phyloP scores from a whole-genome alignment of 2,113 vertebrate genomes.

The Elanus axillaris region DNA sequence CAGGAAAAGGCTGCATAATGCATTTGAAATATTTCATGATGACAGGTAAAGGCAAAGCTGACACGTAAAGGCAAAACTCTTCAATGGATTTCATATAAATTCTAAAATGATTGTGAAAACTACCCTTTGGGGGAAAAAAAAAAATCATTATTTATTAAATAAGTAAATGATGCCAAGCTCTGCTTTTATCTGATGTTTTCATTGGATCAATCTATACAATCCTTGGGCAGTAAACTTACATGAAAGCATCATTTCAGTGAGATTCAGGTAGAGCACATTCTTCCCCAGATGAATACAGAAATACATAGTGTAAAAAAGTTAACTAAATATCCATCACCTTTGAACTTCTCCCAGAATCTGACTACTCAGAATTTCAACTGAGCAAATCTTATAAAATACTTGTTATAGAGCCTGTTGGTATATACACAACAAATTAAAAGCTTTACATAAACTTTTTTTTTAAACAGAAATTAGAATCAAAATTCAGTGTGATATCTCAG shows the following conservation, averaged over 20 bases:
- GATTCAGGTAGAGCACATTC: background rate
- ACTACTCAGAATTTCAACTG: background rate
- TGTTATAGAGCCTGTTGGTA: background rate
- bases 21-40: background rate
- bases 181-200: background rate
- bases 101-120: background rate
- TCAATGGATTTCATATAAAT: background rate
- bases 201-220: background rate
- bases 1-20: background rate
- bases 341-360: background rate
- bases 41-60: constrained; percentile 10
- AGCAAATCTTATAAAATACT: background rate
- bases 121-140: accelerated
- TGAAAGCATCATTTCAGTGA: background rate
- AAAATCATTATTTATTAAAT: background rate
- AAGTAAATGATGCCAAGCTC: background rate
- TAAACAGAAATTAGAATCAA: background rate
- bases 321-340: background rate
- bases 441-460: background rate
- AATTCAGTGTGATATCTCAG: background rate
- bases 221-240: background rate
- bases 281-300: background rate
- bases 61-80: constrained; percentile 6
- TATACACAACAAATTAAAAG: background rate
- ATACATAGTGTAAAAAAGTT: background rate